Percentiles rank a stretch among this genome's conserved stretches.
phyloP scores from a whole-genome alignment of 2,113 vertebrate genomes.

The Potamarius usumacintae region DNA sequence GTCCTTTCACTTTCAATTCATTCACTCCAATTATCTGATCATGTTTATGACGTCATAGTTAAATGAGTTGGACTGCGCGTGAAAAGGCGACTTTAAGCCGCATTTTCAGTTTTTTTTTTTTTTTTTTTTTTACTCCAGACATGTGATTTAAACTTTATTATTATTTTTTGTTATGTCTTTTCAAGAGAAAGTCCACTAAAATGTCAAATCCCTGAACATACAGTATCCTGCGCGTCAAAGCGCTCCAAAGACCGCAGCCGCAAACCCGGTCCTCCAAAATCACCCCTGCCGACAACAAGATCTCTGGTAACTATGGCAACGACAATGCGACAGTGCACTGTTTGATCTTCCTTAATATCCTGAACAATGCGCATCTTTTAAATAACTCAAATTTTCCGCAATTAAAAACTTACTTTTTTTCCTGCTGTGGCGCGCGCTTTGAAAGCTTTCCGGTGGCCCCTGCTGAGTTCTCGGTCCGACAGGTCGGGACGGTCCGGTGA shows the following conservation, averaged over 20 bases:
- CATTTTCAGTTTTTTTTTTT: background rate
- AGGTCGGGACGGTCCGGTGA: background rate
- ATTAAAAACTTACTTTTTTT: conserved; percentile 48
- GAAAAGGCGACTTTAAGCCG: background rate
- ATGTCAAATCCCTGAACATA: background rate
- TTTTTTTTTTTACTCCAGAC: background rate
- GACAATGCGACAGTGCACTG: background rate
- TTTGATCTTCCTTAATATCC: background rate
- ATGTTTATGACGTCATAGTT: background rate
- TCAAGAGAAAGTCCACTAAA: background rate
- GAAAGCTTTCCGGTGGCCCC: background rate
- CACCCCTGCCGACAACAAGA: background rate
- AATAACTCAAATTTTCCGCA: background rate
- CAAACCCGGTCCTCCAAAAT: background rate
- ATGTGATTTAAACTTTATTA: background rate
- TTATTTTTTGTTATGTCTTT: too few species aligned
- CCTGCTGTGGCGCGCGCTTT: conserved; percentile 9
- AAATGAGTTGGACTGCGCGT: background rate
- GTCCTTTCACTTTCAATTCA: background rate
- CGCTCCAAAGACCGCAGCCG: background rate
- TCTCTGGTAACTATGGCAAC: conserved; percentile 4
- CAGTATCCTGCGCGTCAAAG: background rate
- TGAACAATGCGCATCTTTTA: too few species aligned
- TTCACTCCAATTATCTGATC: too few species aligned
- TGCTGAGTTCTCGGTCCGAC: conserved; percentile 29